phyloP scores from a whole-genome alignment of 1,140 invertebrate species.

The Daktulosphaira vitifoliae region DNA sequence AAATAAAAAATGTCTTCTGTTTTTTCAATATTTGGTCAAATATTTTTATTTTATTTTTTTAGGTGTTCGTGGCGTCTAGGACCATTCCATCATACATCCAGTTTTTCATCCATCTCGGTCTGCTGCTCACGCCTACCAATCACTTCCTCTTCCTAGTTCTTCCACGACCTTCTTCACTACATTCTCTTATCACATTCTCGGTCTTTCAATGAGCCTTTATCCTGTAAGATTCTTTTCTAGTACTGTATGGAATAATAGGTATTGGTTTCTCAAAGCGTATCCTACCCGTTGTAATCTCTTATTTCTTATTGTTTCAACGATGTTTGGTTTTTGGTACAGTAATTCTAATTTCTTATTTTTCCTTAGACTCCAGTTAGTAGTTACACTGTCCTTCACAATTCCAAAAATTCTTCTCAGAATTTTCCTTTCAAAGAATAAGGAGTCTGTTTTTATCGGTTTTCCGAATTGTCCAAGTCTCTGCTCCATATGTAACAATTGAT shows the following conservation, averaged over 20 bases:
- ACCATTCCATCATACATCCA: too few species aligned
- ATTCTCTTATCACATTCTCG: neutral
- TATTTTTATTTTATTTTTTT: too few species aligned
- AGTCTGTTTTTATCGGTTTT: neutral
- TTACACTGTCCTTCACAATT: too few species aligned
- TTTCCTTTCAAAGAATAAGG: neutral
- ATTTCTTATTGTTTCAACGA: neutral
- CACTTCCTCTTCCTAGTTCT: neutral
- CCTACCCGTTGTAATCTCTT: neutral
- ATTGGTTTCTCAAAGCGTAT: neutral
- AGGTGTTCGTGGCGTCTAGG: too few species aligned
- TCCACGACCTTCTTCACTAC: conserved; percentile 5
- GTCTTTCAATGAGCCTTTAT: neutral
- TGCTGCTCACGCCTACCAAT: neutral
- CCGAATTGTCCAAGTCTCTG: neutral
- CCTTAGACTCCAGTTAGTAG: neutral
- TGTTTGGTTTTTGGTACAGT: neutral
- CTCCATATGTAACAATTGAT: neutral
- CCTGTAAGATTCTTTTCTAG: neutral
- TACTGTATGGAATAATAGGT: neutral
- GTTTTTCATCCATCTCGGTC: too few species aligned
- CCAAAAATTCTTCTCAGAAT: neutral
- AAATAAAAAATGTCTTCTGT: too few species aligned
- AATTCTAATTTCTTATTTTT: neutral
- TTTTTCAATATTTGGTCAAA: too few species aligned